Percentiles rank a stretch among this genome's conserved stretches.
These are phyloP conservation scores for Priocnemis perturbator DNA, from an alignment of 2,888 invertebrate species.

Conservation along the genomic window DNA sequence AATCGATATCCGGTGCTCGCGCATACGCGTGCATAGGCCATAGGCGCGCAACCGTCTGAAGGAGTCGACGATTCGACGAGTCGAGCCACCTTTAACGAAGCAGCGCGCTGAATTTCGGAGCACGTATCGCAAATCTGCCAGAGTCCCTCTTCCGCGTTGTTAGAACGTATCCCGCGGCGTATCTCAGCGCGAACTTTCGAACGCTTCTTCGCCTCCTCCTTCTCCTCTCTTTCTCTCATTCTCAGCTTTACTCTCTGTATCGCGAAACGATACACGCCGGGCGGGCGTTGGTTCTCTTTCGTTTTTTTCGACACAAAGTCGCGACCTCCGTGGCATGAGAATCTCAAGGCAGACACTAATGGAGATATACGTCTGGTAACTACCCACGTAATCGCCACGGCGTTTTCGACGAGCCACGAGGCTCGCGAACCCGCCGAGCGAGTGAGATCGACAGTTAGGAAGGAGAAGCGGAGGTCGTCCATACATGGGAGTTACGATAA, in stretches of 20 bases:
- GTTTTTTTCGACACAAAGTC: constrained; percentile 16
- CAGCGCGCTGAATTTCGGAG: background rate
- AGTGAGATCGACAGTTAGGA: constrained; percentile 7
- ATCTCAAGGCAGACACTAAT: constrained; percentile 43
- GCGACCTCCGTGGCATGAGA: constrained; percentile 12
- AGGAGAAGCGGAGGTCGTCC: constrained; percentile 8
- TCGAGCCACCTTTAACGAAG: background rate
- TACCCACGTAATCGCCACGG: constrained; percentile 38
- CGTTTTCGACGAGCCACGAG: constrained; percentile 44
- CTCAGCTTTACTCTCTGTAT: background rate
- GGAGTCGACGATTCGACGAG: no score
- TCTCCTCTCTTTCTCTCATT: background rate
- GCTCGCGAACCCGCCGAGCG: constrained; percentile 9
- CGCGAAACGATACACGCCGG: constrained; percentile 3
- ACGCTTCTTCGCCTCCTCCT: background rate
- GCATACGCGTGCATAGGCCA: background rate
- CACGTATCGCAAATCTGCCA: constrained; percentile 2
- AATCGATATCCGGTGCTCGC: background rate
- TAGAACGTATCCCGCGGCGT: constrained; percentile 4
- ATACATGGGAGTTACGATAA: constrained; percentile 34
- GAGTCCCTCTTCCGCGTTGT: constrained; percentile 8
- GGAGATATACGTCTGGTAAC: constrained; percentile 47
- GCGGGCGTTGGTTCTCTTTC: constrained; percentile 15
- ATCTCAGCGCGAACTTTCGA: constrained; percentile 9
- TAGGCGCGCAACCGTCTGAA: background rate